Conservation (phyloP, 2,888 invertebrate species). For the Pseudococcus jackbeardsleyi region DNA sequence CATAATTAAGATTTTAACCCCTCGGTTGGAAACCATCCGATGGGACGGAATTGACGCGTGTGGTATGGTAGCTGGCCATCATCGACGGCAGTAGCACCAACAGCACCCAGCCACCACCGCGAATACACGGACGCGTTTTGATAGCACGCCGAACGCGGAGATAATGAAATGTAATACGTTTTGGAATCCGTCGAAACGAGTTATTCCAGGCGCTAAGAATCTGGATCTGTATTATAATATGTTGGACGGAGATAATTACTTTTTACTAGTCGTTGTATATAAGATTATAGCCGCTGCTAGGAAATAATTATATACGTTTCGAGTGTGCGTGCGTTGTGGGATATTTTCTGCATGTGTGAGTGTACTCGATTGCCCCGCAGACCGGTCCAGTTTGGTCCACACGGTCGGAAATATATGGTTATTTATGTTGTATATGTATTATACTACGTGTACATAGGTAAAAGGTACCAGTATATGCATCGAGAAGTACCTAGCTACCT, state of each 20-base stretch:
- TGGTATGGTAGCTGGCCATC: neutral
- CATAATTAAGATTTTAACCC: neutral
- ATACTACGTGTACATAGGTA: slow-evolving; percentile 6
- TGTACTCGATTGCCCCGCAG: slow-evolving; percentile 32
- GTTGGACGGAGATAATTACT: slow-evolving; percentile 64
- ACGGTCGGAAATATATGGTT: slow-evolving; percentile 60
- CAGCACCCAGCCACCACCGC: neutral
- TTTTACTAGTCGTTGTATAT: slow-evolving; percentile 62
- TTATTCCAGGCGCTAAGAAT: slow-evolving; percentile 63
- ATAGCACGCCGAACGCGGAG: neutral
- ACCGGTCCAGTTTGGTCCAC: slow-evolving; percentile 60
- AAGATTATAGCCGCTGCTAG: slow-evolving; percentile 28
- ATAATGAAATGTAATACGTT: slow-evolving; percentile 58
- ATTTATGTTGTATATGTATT: slow-evolving; percentile 29
- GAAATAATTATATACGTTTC: slow-evolving; percentile 49
- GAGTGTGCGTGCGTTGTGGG: slow-evolving; percentile 28
- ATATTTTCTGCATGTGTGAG: neutral
- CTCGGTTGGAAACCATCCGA: neutral
- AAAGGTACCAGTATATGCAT: neutral
- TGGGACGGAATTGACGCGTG: neutral
- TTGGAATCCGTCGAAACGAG: slow-evolving; percentile 60
- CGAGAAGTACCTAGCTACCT: neutral
- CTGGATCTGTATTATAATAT: slow-evolving; percentile 61
- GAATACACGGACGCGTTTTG: neutral
- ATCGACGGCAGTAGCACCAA: neutral